phyloP scores from a whole-genome alignment of 2,797 vertebrate species.

The Propithecus deckenii region DNA sequence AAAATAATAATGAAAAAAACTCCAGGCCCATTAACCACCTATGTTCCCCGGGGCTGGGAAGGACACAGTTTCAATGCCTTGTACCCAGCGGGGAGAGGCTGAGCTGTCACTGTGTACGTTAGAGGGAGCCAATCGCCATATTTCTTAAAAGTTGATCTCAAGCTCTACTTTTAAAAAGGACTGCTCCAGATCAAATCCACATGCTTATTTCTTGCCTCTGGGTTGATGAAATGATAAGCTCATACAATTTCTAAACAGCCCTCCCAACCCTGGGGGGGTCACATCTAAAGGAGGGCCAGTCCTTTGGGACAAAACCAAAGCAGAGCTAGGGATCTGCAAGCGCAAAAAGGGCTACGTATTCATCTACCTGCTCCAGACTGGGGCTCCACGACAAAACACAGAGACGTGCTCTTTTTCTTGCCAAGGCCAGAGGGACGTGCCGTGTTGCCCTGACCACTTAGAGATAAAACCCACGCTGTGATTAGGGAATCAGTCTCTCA shows the following conservation, averaged over 20 bases:
- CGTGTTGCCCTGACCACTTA: background rate
- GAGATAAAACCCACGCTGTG: background rate
- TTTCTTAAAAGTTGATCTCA: background rate
- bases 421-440: background rate
- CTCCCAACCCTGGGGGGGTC: background rate
- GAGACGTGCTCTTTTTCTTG: background rate
- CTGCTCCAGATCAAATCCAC: background rate
- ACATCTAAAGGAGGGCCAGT: background rate
- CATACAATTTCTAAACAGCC: background rate
- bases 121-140: background rate
- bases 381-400: fast-evolving
- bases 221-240: background rate
- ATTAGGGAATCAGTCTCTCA: background rate
- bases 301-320: background rate
- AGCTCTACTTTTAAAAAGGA: background rate
- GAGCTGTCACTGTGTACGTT: fast-evolving
- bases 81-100: background rate
- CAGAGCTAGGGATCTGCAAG: background rate
- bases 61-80: background rate
- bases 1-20: background rate
- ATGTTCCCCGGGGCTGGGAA: background rate
- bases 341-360: background rate
- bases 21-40: background rate
- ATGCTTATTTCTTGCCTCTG: background rate
- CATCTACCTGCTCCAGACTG: background rate